Percentiles rank a stretch among this genome's conserved stretches.
phyloP scores from a whole-genome alignment of 64 coral and sea anemone genomes.

The Orbicella faveolata region DNA sequence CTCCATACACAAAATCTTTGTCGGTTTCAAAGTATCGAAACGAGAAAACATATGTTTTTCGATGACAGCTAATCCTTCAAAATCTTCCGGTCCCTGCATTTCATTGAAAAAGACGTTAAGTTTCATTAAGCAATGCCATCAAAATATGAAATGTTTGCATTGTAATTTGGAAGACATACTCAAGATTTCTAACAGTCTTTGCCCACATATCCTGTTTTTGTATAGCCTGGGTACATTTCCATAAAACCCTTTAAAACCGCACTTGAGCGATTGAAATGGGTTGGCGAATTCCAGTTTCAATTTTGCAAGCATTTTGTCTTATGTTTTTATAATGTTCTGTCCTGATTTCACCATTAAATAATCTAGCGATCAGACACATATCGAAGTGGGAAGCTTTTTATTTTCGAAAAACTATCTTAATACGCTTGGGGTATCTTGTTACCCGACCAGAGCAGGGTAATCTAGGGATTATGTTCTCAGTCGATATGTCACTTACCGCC shows the following conservation, averaged over 20 bases:
- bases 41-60: not conserved
- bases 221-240: not conserved
- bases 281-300: not conserved
- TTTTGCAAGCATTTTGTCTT: not conserved
- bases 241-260: constrained; percentile 17
- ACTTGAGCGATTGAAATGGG: not conserved
- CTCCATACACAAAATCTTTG: not conserved
- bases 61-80: not conserved
- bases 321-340: not conserved
- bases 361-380: not conserved
- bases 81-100: not conserved
- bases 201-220: constrained; percentile 21
- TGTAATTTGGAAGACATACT: constrained; percentile 24
- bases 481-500: not conserved
- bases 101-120: not conserved
- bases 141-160: not conserved
- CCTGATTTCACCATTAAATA: not conserved
- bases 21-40: not conserved
- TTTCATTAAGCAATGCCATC: not conserved
- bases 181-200: not conserved
- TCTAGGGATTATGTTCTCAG: constrained; percentile 6
- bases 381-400: not conserved
- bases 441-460: not conserved
- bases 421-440: not conserved
- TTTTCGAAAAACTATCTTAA: not conserved